Evolutionary conservation across 2,797 vertebrate genomes (phyloP), one percentile per base, ranked within the genome.

Genomic region (Taenioides sp.): DNA sequence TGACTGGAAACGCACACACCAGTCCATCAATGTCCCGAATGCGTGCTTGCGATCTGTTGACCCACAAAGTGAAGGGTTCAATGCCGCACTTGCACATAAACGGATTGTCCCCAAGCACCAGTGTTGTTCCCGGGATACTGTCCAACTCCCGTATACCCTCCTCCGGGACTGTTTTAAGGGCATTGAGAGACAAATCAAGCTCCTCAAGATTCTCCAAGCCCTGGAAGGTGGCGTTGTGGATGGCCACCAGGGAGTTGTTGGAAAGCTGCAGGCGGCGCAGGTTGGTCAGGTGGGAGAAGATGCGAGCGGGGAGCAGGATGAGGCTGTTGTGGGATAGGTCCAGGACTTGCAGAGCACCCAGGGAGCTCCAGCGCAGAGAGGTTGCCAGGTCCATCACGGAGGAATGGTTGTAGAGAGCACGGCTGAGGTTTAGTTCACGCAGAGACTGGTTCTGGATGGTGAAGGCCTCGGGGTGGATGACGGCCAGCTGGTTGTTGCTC

Each of bases 371-470:
- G 75, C 86, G 82, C 2, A 94, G 85, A 5, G 92, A 85, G 0
- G 76, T 80, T 57, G 90, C 87, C 86, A 95, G 49, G 78, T 92
- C 90, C 6, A 50, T 80, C 74, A 93, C 72, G 0, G 88, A 77
- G 0, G 93, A 90, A 83, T 91, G 90, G 87, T 93, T 94, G 87
- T 91, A 92, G 58, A 95, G 88, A 0, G 93, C 91, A 3, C 88
- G 83, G 82, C 94, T 95, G 65, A 95, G 93, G 86, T 95, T 95
- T 72, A 95, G 91, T 75, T 94, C 94, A 18, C 78, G 84, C 72
- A 95, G 88, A 4, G 91, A 84, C 81, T 85, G 89, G 79, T 84
- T 91, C 40, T 74, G 80, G 23, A 90, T 75, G 0, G 67, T 79
- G 79, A 95, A 95, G 5, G 94, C 94, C 67, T 94, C 91, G 0